Conservation (phyloP, 2,888 invertebrate genomes). For the Spilosoma lubricipeda region DNA sequence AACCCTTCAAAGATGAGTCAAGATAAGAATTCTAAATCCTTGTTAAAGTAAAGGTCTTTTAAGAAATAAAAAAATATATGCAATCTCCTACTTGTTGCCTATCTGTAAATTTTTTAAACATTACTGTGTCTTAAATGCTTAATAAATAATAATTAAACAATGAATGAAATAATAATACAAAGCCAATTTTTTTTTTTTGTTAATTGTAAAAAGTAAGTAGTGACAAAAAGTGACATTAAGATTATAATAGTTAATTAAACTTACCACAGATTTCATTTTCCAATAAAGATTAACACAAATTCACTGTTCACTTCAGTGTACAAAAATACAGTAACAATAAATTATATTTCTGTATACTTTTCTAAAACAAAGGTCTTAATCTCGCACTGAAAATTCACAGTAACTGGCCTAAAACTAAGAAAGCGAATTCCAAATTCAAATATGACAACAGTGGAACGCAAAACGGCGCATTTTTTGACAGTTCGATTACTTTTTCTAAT, state of each 20-base stretch:
- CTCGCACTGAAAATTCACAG: slow-evolving; percentile 61
- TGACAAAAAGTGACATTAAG: not conserved
- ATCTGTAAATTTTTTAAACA: not conserved
- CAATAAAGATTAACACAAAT: slow-evolving; percentile 30
- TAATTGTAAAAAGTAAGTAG: not conserved
- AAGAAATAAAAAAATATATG: slow-evolving; percentile 4
- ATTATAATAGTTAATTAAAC: slow-evolving; percentile 18
- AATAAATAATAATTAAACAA: not conserved
- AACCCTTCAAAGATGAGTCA: not conserved
- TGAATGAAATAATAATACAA: not conserved
- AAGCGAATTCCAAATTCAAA: slow-evolving; percentile 66
- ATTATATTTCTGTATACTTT: slow-evolving; percentile 22
- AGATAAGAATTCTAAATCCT: not conserved
- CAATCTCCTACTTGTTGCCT: slow-evolving; percentile 45
- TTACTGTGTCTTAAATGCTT: not conserved
- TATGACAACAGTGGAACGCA: slow-evolving; percentile 52
- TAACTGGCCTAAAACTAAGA: slow-evolving; percentile 57
- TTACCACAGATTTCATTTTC: slow-evolving; percentile 41
- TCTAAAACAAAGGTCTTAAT: slow-evolving; percentile 59
- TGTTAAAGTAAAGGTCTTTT: not conserved
- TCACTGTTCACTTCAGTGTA: slow-evolving; percentile 37
- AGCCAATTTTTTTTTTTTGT: not conserved
- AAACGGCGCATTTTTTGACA: slow-evolving; percentile 51
- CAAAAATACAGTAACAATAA: slow-evolving; percentile 30
- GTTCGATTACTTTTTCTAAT: slow-evolving; percentile 52